Evolutionary conservation across 2,113 vertebrate genomes (phyloP).

Genomic region (Brienomyrus longianalis): DNA sequence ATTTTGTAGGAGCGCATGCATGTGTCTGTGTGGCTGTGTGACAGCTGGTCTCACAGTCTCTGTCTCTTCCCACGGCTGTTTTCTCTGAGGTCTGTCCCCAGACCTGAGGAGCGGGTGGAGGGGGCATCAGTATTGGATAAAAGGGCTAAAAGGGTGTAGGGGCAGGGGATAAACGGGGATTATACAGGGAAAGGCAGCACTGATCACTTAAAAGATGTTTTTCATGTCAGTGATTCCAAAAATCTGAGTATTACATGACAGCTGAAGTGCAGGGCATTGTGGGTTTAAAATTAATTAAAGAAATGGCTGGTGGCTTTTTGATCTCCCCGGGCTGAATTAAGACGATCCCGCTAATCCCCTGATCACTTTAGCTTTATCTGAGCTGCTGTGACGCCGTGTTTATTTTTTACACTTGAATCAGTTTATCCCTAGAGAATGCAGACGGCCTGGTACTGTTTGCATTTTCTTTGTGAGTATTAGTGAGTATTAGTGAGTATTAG

Average conservation of each 20-base stretch:
- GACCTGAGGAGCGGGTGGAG: background rate
- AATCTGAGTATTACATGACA: background rate
- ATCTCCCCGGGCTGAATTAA: background rate
- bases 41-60: background rate
- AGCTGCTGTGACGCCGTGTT: background rate
- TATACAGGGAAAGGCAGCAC: background rate
- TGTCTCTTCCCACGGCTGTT: background rate
- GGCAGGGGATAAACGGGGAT: background rate
- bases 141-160: background rate
- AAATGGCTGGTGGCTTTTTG: background rate
- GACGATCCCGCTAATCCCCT: background rate
- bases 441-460: background rate
- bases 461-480: background rate
- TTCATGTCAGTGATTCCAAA: background rate
- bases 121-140: background rate
- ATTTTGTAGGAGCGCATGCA: background rate
- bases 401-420: background rate
- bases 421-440: background rate
- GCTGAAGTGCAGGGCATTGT: background rate
- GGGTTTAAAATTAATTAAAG: background rate
- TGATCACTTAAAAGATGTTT: background rate
- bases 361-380: background rate
- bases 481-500: background rate
- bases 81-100: background rate
- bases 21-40: background rate